These are phyloP conservation scores for Microcebus tavaratra DNA, from an alignment of 2,113 vertebrate genomes.

Conservation along the genomic window DNA sequence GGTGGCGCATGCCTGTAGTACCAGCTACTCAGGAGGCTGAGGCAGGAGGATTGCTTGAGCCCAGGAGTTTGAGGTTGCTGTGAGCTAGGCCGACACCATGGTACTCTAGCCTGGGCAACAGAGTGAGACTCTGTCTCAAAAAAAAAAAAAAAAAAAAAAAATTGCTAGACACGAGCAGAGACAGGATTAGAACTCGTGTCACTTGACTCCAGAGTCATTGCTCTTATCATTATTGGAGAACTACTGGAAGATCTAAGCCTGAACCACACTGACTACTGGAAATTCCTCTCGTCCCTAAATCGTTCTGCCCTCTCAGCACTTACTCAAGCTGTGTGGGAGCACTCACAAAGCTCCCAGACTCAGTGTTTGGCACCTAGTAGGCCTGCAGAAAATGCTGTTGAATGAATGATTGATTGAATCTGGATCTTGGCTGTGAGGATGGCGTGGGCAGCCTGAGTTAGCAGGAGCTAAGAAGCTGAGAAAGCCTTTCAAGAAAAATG, in stretches of 20 bases:
- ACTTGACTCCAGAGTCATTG: neutral
- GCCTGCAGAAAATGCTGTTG: neutral
- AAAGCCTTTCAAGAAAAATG: conserved; percentile 64
- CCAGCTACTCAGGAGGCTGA: too few relatives aligned
- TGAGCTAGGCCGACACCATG: too few relatives aligned
- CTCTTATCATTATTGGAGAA: neutral
- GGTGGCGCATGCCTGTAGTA: too few relatives aligned
- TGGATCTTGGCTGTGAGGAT: neutral
- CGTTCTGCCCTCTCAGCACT: neutral
- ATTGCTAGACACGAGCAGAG: neutral
- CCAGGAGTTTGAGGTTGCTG: too few relatives aligned
- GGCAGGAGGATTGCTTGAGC: too few relatives aligned
- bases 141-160: neutral
- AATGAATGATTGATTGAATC: neutral
- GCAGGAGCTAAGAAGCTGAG: conserved; percentile 35
- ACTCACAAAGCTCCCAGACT: neutral
- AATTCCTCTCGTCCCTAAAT: neutral
- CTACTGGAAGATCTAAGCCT: neutral
- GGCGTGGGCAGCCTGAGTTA: conserved; percentile 51
- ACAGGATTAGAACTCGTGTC: neutral
- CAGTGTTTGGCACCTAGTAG: neutral
- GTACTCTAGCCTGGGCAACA: too few relatives aligned
- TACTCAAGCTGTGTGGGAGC: neutral
- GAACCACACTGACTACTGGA: neutral
- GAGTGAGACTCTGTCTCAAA: too few relatives aligned